These are phyloP conservation scores for Anguilla pacifica DNA, from an alignment of 2,797 vertebrate genomes.

Conservation along the genomic window DNA sequence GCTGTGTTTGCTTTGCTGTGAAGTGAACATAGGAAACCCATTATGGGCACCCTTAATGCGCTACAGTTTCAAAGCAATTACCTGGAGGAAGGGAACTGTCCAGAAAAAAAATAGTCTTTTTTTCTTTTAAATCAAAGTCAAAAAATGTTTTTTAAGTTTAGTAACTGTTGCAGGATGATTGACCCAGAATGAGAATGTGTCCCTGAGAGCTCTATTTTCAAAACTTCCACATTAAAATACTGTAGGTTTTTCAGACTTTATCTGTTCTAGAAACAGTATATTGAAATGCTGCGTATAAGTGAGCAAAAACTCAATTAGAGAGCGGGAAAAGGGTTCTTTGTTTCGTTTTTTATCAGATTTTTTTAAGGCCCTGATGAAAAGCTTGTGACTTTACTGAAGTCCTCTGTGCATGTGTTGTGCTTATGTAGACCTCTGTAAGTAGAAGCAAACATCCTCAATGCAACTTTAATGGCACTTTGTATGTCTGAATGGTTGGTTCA, in stretches of 20 bases:
- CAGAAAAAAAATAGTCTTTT: neutral
- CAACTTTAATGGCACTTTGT: constrained; percentile 26
- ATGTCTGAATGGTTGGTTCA: neutral
- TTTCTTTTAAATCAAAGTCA: neutral
- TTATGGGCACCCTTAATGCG: neutral
- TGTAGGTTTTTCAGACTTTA: neutral
- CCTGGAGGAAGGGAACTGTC: neutral
- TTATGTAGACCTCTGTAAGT: constrained; percentile 55
- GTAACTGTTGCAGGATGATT: neutral
- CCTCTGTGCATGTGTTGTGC: constrained; percentile 62
- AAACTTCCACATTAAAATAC: neutral
- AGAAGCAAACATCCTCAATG: constrained; percentile 41
- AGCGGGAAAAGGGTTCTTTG: constrained; percentile 64
- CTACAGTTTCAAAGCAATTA: neutral
- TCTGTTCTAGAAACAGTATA: neutral
- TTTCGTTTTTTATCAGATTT: constrained; percentile 65
- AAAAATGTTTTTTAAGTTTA: neutral
- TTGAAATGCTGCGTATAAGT: neutral
- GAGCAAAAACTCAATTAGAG: neutral
- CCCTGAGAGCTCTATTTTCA: neutral
- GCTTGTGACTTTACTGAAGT: constrained; percentile 65
- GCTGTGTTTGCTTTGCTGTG: neutral
- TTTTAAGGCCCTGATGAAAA: constrained; percentile 56
- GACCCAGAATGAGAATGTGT: neutral
- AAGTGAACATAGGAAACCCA: neutral